phyloP scores from a whole-genome alignment of 1,140 invertebrate species.

The Tribolium castaneum region DNA sequence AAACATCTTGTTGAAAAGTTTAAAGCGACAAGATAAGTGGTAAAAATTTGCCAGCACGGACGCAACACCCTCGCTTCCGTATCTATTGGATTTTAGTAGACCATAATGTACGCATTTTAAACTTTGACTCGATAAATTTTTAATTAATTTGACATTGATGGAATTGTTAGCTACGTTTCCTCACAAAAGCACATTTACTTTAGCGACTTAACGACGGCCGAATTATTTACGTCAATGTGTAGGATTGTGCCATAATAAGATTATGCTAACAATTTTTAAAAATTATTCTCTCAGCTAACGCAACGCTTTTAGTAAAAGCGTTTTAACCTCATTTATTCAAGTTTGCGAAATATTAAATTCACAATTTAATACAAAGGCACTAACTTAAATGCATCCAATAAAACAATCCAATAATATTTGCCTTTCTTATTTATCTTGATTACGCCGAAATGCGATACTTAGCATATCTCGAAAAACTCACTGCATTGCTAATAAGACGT shows the following conservation, averaged over 20 bases:
- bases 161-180: neutral
- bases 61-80: neutral
- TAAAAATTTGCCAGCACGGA: conserved; percentile 37
- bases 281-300: conserved; percentile 8
- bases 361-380: conserved; percentile 1
- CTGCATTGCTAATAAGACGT: neutral
- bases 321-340: conserved; percentile 27
- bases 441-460: neutral
- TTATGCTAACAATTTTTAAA: conserved; percentile 24
- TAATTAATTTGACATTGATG: neutral
- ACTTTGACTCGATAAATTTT: neutral
- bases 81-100: neutral
- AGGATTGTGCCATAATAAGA: conserved; percentile 23
- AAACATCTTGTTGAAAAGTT: conserved; percentile 40
- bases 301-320: conserved; percentile 26
- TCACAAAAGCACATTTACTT: neutral
- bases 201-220: neutral
- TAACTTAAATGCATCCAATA: neutral
- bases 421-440: neutral
- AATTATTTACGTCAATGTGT: conserved; percentile 14
- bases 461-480: neutral
- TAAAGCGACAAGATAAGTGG: conserved; percentile 38
- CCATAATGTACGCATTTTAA: neutral
- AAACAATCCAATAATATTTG: neutral
- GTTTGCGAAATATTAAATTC: conserved; percentile 15